Percentiles rank a stretch among this genome's conserved stretches.
Conservation (phyloP, 64 coral and sea anemone genomes). For the Pocillopora damicornis region DNA sequence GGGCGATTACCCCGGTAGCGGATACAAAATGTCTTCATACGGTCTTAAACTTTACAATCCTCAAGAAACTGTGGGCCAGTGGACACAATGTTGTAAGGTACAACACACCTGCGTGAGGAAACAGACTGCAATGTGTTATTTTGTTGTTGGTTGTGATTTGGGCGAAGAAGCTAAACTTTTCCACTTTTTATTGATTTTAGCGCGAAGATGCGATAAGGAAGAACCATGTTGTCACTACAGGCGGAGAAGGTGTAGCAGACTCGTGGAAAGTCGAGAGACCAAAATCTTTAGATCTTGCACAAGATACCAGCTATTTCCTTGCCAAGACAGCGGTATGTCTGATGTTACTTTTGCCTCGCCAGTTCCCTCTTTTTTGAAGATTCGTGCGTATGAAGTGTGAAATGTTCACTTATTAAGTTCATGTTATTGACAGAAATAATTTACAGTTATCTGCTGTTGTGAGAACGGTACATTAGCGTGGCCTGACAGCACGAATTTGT, state of each 20-base stretch:
- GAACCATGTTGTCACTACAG: conserved; percentile 72
- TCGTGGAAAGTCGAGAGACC: conserved; percentile 82
- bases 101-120: not conserved
- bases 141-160: not conserved
- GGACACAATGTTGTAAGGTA: conserved; percentile 77
- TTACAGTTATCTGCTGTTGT: not conserved
- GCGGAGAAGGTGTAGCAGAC: conserved; percentile 51
- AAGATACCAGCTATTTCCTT: conserved; percentile 81
- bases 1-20: conserved; percentile 65
- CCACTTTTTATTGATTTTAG: conserved; percentile 23
- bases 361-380: no score
- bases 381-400: not conserved
- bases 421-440: no score
- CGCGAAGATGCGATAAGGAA: conserved; percentile 71
- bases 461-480: no score
- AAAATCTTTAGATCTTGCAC: conserved; percentile 58
- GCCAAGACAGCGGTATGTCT: conserved; percentile 68
- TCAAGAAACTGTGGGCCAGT: conserved; percentile 66
- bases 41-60: conserved; percentile 76
- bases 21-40: conserved; percentile 80
- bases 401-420: not conserved
- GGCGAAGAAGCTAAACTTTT: not conserved
- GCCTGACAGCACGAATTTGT: no score
- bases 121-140: not conserved
- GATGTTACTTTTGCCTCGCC: not conserved